phyloP scores from a whole-genome alignment of 30 jellyfish, hydroid and myxozoan genomes.

The Turritopsis rubra region DNA sequence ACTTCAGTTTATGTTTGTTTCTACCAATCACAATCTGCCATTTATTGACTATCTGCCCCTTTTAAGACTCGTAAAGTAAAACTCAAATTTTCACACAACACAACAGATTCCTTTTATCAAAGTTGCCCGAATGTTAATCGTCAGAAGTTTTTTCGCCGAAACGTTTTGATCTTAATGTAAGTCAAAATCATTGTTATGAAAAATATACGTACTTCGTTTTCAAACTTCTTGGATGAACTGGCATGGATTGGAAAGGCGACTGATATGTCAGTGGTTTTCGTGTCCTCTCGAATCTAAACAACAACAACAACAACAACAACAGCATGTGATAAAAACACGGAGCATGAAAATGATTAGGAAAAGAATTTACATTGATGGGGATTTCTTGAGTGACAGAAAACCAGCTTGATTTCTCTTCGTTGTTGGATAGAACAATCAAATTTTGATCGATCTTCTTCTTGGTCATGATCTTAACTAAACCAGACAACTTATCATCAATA shows the following conservation, averaged over 20 bases:
- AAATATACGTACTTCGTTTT: background rate
- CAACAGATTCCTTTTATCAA: no score
- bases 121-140: no score
- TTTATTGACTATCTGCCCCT: no score
- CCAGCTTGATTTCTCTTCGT: slow-evolving; percentile 51
- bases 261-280: slow-evolving; percentile 55
- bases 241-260: slow-evolving; percentile 62
- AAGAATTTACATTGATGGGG: slow-evolving; percentile 40
- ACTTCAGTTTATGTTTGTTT: no score
- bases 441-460: slow-evolving; percentile 20
- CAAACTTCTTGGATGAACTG: background rate
- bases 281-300: slow-evolving; percentile 48
- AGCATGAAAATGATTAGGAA: background rate
- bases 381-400: slow-evolving; percentile 62
- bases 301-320: background rate
- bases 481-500: slow-evolving; percentile 52
- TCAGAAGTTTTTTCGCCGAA: no score
- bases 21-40: no score
- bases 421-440: slow-evolving; percentile 48
- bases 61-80: background rate
- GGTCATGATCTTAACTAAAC: slow-evolving; percentile 37
- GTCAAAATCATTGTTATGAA: background rate
- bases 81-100: no score
- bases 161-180: no score
- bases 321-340: background rate